Evolutionary conservation across 2,888 invertebrate species (phyloP).

Genomic region (Pachydiplax longipennis): DNA sequence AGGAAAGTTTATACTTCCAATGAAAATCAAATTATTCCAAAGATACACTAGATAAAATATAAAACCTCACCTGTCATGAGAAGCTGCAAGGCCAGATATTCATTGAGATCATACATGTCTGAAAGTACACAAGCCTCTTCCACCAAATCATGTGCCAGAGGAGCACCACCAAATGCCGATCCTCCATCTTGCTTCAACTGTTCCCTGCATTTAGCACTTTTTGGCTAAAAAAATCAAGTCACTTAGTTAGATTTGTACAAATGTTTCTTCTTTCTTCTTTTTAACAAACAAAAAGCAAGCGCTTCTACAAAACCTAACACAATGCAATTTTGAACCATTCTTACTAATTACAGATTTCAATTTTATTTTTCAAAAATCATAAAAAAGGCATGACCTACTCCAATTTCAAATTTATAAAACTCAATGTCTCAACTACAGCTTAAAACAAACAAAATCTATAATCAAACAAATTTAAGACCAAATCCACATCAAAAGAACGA

Average conservation of each 20-base stretch:
- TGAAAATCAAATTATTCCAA: not conserved
- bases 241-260: not conserved
- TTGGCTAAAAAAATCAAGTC: conserved; percentile 65
- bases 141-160: conserved; percentile 81
- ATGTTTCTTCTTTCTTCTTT: too few species aligned
- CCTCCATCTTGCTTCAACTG: conserved; percentile 79
- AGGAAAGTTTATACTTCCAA: too few species aligned
- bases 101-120: conserved; percentile 94
- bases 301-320: too few species aligned
- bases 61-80: conserved; percentile 73
- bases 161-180: conserved; percentile 66
- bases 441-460: too few species aligned
- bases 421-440: too few species aligned
- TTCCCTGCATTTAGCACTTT: conserved; percentile 79
- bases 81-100: conserved; percentile 86
- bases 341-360: too few species aligned
- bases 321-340: too few species aligned
- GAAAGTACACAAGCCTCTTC: conserved; percentile 94
- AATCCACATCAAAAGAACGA: too few species aligned
- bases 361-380: too few species aligned
- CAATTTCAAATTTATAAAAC: too few species aligned
- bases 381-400: too few species aligned
- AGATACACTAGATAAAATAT: not conserved
- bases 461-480: too few species aligned
- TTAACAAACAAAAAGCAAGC: not conserved